phyloP scores from a whole-genome alignment of 2,113 vertebrate species.

The Climacteris rufus region DNA sequence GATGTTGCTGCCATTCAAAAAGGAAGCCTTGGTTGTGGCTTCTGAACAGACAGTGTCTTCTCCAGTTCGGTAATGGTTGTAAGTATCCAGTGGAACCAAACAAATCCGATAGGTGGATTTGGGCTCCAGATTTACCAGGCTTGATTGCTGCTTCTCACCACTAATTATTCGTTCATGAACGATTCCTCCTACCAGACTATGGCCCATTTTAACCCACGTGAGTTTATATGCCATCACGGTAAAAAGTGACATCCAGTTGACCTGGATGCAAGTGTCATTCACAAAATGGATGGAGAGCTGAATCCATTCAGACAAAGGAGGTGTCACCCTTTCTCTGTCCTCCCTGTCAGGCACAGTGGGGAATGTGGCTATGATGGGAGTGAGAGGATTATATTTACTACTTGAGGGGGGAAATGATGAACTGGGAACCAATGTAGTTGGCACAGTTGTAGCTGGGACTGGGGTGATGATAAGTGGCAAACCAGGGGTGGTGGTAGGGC shows the following conservation, averaged over 20 bases:
- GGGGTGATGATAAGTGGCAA: constrained; percentile 69
- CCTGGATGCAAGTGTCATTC: constrained; percentile 88
- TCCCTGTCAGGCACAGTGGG: constrained; percentile 73
- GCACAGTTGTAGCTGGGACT: constrained; percentile 62
- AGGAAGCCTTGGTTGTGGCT: constrained; percentile 83
- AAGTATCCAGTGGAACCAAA: constrained; percentile 89
- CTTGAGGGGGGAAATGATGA: constrained; percentile 38
- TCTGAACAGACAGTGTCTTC: constrained; percentile 91
- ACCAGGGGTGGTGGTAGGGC: constrained; percentile 76
- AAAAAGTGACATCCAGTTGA: constrained; percentile 91
- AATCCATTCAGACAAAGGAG: constrained; percentile 83
- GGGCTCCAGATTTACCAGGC: constrained; percentile 84
- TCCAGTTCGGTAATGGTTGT: constrained; percentile 85
- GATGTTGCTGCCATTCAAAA: constrained; percentile 77
- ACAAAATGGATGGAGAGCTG: constrained; percentile 88
- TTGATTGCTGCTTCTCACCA: constrained; percentile 84
- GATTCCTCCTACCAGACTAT: constrained; percentile 88
- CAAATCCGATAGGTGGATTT: constrained; percentile 92
- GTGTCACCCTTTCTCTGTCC: constrained; percentile 71
- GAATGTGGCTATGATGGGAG: constrained; percentile 66
- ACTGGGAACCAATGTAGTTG: constrained; percentile 53
- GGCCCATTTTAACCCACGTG: constrained; percentile 95
- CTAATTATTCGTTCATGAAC: constrained; percentile 89
- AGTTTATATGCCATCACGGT: constrained; percentile 91
- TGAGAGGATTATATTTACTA: constrained; percentile 38